Conservation (phyloP, 2,113 vertebrate species). For the Aspiorhynchus laticeps region DNA sequence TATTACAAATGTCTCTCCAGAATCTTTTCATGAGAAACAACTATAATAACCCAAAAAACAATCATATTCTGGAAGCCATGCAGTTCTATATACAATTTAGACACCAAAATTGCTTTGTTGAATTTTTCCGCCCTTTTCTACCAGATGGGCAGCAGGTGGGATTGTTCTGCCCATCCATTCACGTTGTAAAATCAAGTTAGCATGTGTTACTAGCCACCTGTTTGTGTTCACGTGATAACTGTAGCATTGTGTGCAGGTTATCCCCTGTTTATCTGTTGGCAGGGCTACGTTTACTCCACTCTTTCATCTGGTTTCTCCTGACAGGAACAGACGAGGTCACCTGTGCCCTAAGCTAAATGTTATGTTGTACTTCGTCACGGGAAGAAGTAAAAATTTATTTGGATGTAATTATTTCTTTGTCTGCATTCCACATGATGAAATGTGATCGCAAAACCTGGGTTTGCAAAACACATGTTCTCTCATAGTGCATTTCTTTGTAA, state of each 20-base stretch:
- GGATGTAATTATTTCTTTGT: not conserved
- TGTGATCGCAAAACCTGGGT: not conserved
- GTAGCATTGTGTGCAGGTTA: not conserved
- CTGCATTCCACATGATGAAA: not conserved
- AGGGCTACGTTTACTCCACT: not conserved
- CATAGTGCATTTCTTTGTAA: not conserved
- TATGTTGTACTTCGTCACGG: not conserved
- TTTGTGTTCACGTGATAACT: not conserved
- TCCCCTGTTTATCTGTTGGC: not conserved
- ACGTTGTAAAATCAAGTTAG: not conserved
- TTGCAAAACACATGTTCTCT: not conserved
- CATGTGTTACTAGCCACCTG: not conserved
- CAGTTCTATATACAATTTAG: slow-evolving; percentile 17
- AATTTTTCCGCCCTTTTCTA: not conserved
- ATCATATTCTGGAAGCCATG: not conserved
- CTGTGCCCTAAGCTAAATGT: not conserved
- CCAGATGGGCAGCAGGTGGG: slow-evolving; percentile 18
- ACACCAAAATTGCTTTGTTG: not conserved
- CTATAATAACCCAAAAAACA: not conserved
- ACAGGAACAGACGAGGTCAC: not conserved
- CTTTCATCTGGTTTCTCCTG: not conserved
- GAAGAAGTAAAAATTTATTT: not conserved
- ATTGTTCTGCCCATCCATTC: not conserved
- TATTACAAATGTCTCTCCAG: not conserved
- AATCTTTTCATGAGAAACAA: not conserved